These are phyloP conservation scores for Synanthedon andrenaeformis DNA, from an alignment of 2,888 invertebrate genomes.

Conservation along the genomic window DNA sequence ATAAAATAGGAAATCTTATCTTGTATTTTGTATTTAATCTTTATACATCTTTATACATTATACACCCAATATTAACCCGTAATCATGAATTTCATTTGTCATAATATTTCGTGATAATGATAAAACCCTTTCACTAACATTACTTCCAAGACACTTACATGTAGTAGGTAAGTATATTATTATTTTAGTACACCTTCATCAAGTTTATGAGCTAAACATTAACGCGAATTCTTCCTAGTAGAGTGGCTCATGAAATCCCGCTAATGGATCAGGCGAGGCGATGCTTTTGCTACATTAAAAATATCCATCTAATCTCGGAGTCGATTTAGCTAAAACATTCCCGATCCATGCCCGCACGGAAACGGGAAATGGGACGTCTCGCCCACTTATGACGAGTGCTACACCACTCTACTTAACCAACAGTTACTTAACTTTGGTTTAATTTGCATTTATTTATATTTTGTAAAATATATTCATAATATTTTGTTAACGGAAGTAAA, in stretches of 20 bases:
- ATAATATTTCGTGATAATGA: too few species aligned
- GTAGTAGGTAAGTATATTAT: background rate
- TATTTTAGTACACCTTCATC: slow-evolving; percentile 9
- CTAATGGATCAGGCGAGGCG: slow-evolving; percentile 56
- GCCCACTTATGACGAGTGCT: slow-evolving; percentile 34
- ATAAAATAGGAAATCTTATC: too few species aligned
- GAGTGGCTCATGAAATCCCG: slow-evolving; percentile 44
- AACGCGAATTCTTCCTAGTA: slow-evolving; percentile 34
- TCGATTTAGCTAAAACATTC: slow-evolving; percentile 55
- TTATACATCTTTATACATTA: too few species aligned
- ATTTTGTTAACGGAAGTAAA: too few species aligned
- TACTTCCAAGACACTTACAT: too few species aligned
- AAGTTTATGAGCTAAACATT: slow-evolving; percentile 30
- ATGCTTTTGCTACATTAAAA: slow-evolving; percentile 41
- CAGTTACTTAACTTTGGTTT: background rate
- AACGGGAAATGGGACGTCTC: slow-evolving; percentile 45
- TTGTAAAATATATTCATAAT: background rate
- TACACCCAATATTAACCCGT: too few species aligned
- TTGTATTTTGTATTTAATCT: too few species aligned
- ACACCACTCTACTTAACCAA: slow-evolving; percentile 6
- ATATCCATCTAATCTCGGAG: slow-evolving; percentile 53
- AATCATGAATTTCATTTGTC: too few species aligned
- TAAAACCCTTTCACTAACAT: too few species aligned
- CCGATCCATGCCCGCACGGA: slow-evolving; percentile 37
- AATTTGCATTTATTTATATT: background rate